Conservation (phyloP, 2,797 vertebrate genomes). For the Enoplosus armatus region DNA sequence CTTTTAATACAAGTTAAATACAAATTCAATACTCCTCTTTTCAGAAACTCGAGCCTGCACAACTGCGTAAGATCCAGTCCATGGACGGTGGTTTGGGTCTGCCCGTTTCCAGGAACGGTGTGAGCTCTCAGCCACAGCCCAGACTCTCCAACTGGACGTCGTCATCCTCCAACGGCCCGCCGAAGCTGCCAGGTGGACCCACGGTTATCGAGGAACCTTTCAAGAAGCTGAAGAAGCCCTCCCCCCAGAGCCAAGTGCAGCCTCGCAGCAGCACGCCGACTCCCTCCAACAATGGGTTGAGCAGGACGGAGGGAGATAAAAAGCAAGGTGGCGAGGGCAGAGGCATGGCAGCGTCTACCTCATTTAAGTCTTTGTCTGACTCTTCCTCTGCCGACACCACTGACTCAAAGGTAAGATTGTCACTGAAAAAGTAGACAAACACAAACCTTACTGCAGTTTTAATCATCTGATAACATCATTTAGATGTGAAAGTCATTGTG, state of each 20-base stretch:
- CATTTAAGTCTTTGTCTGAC: constrained; percentile 86
- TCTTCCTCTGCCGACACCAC: constrained; percentile 84
- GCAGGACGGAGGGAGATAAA: constrained; percentile 72
- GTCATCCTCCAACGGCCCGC: constrained; percentile 72
- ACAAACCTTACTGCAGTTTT: neutral
- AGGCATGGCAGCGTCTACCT: constrained; percentile 85
- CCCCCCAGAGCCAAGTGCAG: constrained; percentile 70
- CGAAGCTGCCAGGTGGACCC: constrained; percentile 72
- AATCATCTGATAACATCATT: neutral
- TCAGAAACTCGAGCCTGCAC: constrained; percentile 87
- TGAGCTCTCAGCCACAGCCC: constrained; percentile 75
- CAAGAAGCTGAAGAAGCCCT: constrained; percentile 88
- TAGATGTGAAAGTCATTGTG: neutral
- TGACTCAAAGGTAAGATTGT: constrained; percentile 82
- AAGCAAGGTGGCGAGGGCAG: constrained; percentile 82
- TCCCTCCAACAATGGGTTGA: constrained; percentile 69
- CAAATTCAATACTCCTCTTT: neutral
- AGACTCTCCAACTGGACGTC: constrained; percentile 79
- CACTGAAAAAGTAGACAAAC: neutral
- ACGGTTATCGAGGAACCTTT: constrained; percentile 81
- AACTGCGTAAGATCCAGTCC: constrained; percentile 84
- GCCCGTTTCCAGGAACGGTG: constrained; percentile 85
- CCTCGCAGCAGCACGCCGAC: constrained; percentile 78
- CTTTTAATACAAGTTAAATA: neutral
- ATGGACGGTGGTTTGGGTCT: constrained; percentile 89